Conservation (phyloP, 2,797 vertebrate species). For the Tragelaphus eurycerus region DNA sequence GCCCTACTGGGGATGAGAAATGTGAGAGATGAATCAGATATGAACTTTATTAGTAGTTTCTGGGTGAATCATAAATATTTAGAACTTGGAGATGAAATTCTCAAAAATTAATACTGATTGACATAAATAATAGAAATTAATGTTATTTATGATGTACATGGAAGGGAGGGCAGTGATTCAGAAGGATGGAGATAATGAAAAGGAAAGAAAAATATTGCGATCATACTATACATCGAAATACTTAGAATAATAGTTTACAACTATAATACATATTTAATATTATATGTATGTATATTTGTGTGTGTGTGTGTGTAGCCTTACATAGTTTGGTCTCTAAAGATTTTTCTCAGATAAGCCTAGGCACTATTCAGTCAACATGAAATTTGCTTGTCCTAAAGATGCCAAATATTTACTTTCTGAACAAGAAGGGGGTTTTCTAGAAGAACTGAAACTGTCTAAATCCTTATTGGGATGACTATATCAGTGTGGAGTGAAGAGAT, state of each 20-base stretch:
- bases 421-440: neutral
- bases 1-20: neutral
- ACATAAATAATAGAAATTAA: neutral
- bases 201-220: neutral
- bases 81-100: neutral
- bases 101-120: neutral
- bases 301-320: neutral
- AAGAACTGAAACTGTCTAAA: neutral
- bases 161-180: neutral
- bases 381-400: conserved; percentile 5
- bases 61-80: neutral
- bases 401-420: neutral
- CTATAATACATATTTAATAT: neutral
- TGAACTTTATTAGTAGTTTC: neutral
- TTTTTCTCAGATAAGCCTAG: neutral
- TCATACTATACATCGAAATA: neutral
- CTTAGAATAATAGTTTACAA: neutral
- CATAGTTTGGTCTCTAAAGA: neutral
- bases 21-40: neutral
- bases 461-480: neutral
- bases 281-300: neutral
- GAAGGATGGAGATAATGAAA: neutral
- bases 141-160: neutral
- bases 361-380: neutral
- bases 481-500: neutral